A percentile compares a stretch with the other conserved stretches of the same genome.
These are phyloP conservation scores for Lemur catta DNA, from an alignment of 2,797 vertebrate genomes.

Conservation along the genomic window DNA sequence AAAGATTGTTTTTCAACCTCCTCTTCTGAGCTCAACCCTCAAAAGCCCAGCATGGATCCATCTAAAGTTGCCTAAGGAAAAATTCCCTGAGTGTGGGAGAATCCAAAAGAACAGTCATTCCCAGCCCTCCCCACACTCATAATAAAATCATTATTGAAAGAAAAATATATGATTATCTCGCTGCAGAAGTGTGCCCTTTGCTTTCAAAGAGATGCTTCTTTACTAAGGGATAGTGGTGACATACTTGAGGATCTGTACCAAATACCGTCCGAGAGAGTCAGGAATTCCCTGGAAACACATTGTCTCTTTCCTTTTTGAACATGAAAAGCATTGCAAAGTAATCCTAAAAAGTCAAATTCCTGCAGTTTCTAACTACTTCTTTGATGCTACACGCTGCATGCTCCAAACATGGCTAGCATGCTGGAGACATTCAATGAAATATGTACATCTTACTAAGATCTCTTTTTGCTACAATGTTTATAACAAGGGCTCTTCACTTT, in stretches of 20 bases:
- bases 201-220: conserved; percentile 42
- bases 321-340: conserved; percentile 38
- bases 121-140: background rate
- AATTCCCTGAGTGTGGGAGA: conserved; percentile 59
- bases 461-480: background rate
- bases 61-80: conserved; percentile 59
- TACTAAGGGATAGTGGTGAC: background rate
- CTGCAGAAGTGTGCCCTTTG: background rate
- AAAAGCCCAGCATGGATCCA: conserved; percentile 71
- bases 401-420: background rate
- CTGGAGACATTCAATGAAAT: background rate
- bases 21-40: conserved; percentile 47
- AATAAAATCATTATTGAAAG: conserved; percentile 20
- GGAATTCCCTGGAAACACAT: conserved; percentile 50
- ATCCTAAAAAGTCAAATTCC: conserved; percentile 22
- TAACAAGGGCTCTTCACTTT: conserved; percentile 5
- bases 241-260: conserved; percentile 4
- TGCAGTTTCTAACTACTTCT: conserved; percentile 28
- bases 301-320: conserved; percentile 35
- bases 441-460: background rate
- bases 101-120: conserved; percentile 40
- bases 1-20: conserved; percentile 65
- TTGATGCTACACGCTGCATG: background rate
- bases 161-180: conserved; percentile 37
- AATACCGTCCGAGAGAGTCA: background rate